Percentiles rank a stretch among this genome's conserved stretches.
Evolutionary conservation across 2,113 vertebrate genomes (phyloP).

Genomic region (Cygnus atratus): DNA sequence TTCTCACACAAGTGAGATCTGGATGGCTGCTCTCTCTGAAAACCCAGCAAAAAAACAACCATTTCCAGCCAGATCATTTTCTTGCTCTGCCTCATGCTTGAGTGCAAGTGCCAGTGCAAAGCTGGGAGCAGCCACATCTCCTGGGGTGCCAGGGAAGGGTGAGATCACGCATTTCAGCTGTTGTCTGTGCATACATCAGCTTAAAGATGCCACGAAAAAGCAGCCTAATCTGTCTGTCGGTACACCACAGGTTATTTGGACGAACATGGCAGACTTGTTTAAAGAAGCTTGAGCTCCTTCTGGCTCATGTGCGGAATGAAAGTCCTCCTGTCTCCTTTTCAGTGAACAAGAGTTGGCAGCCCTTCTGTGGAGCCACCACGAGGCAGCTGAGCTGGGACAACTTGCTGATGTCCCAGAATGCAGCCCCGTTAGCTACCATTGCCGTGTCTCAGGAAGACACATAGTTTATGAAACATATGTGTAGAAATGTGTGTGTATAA

Average conservation of each 20-base stretch:
- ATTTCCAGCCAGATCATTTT: neutral
- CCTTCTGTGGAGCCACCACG: neutral
- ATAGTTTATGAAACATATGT: neutral
- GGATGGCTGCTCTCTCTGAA: neutral
- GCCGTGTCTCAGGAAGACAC: neutral
- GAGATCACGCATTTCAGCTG: neutral
- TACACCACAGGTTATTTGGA: neutral
- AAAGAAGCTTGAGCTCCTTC: neutral
- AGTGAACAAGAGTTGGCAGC: neutral
- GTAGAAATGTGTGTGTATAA: neutral
- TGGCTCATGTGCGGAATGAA: neutral
- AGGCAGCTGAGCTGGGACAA: neutral
- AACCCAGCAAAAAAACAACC: neutral
- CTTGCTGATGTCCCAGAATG: neutral
- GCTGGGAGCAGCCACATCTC: neutral
- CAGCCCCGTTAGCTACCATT: neutral
- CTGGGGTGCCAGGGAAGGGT: neutral
- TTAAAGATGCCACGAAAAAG: neutral
- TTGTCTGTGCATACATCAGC: neutral
- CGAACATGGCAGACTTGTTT: neutral
- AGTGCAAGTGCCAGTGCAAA: neutral
- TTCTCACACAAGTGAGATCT: neutral
- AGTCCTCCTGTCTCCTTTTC: neutral
- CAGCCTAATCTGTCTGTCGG: neutral
- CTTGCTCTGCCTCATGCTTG: neutral